Conservation (phyloP, 2,797 vertebrate species). For the Synaphobranchus kaupii region DNA sequence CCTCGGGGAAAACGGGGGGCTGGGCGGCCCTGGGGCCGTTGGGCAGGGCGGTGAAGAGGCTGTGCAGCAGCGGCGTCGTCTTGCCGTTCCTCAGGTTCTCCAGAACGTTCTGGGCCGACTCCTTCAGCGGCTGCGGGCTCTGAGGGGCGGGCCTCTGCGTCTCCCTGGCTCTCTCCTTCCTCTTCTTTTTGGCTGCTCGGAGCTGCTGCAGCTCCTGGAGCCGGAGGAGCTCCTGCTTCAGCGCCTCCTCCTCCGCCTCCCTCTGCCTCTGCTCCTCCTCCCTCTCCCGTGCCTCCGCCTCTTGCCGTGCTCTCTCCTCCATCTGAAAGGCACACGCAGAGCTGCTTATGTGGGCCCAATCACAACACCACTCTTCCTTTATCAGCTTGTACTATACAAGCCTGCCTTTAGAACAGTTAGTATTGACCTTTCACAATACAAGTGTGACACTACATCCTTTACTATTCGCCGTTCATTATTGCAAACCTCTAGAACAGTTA, state of each 20-base stretch:
- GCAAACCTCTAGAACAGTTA: too few species aligned
- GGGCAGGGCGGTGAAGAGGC: slow-evolving; percentile 65
- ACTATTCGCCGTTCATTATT: not conserved
- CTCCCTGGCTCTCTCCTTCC: slow-evolving; percentile 83
- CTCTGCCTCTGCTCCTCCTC: slow-evolving; percentile 77
- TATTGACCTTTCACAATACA: not conserved
- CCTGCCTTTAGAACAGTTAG: not conserved
- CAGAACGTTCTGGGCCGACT: slow-evolving; percentile 73
- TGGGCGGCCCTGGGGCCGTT: slow-evolving; percentile 69
- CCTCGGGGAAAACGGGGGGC: slow-evolving; percentile 69
- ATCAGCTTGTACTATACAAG: not conserved
- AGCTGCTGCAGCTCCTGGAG: slow-evolving; percentile 90
- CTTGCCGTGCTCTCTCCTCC: slow-evolving; percentile 91
- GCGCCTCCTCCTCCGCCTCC: slow-evolving; percentile 80
- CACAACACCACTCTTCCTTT: not conserved
- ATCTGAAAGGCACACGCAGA: slow-evolving; percentile 70
- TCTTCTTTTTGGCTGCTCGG: slow-evolving; percentile 90
- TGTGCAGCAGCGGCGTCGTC: slow-evolving; percentile 65
- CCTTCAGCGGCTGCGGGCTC: slow-evolving; percentile 77
- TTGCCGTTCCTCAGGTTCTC: slow-evolving; percentile 77
- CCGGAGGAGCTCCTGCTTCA: slow-evolving; percentile 85
- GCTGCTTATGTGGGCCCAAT: not conserved
- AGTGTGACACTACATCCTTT: not conserved
- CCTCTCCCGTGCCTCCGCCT: slow-evolving; percentile 85
- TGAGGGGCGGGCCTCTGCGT: slow-evolving; percentile 62